These are phyloP conservation scores for Homarus americanus DNA, from an alignment of 1,140 invertebrate species.

Conservation along the genomic window DNA sequence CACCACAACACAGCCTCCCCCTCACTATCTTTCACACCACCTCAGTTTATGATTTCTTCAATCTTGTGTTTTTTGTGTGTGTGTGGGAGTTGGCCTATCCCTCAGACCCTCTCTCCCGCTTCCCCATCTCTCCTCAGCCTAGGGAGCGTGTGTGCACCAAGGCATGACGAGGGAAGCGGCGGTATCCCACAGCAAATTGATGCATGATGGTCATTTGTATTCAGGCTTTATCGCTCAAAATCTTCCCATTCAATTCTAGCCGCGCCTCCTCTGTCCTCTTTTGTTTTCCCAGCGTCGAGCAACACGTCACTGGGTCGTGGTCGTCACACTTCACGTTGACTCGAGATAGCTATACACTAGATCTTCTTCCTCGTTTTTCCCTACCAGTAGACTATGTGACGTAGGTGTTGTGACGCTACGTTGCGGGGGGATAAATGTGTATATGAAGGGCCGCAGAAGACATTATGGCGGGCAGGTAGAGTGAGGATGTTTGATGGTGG, in stretches of 20 bases:
- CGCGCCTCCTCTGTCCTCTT: background rate
- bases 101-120: background rate
- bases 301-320: too few species aligned
- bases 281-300: too few species aligned
- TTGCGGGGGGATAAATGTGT: background rate
- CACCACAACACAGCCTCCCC: background rate
- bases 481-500: background rate
- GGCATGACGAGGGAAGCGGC: background rate
- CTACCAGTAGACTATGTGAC: too few species aligned
- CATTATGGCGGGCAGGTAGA: background rate
- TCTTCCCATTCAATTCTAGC: slow-evolving; percentile 22
- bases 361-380: too few species aligned
- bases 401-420: background rate
- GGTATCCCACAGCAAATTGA: slow-evolving; percentile 24
- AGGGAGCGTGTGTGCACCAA: background rate
- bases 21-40: too few species aligned
- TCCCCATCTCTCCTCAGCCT: background rate
- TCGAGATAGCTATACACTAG: too few species aligned
- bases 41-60: too few species aligned
- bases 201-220: slow-evolving; percentile 41
- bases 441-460: background rate
- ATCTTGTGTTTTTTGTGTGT: too few species aligned
- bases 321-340: too few species aligned
- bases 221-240: slow-evolving; percentile 23
- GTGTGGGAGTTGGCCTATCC: too few species aligned